Evolutionary conservation across 2,797 vertebrate species (phyloP).

Genomic region (Margarornis squamiger): DNA sequence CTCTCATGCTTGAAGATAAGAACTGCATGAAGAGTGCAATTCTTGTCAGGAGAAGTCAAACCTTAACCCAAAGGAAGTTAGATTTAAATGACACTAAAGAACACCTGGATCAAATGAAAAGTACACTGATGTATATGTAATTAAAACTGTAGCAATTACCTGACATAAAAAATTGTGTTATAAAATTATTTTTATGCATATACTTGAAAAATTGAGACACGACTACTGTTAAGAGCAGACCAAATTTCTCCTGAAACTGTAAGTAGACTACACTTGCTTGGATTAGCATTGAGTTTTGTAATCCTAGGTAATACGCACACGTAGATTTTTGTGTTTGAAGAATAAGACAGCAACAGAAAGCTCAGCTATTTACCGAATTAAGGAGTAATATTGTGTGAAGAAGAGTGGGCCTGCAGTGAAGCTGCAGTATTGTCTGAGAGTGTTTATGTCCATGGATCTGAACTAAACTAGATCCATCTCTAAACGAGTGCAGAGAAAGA

Average conservation of each 20-base stretch:
- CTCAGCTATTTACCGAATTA: neutral
- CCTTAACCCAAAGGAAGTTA: neutral
- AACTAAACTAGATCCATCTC: neutral
- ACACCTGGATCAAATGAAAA: neutral
- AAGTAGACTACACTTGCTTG: neutral
- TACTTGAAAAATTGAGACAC: neutral
- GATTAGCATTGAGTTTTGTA: neutral
- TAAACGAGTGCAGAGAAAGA: neutral
- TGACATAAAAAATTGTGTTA: neutral
- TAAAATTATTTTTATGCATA: neutral
- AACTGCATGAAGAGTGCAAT: neutral
- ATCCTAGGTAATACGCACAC: neutral
- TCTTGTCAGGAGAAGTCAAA: neutral
- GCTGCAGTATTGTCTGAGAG: neutral
- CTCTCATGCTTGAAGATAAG: neutral
- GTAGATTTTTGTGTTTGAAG: neutral
- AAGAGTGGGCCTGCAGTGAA: neutral
- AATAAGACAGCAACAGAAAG: neutral
- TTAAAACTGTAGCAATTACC: neutral
- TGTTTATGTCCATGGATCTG: neutral
- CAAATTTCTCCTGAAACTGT: neutral
- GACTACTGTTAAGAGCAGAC: neutral
- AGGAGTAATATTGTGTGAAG: neutral
- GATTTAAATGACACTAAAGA: neutral
- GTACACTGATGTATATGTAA: neutral